Evolutionary conservation across 2,113 vertebrate species (phyloP).

Genomic region (Smithornis capensis): DNA sequence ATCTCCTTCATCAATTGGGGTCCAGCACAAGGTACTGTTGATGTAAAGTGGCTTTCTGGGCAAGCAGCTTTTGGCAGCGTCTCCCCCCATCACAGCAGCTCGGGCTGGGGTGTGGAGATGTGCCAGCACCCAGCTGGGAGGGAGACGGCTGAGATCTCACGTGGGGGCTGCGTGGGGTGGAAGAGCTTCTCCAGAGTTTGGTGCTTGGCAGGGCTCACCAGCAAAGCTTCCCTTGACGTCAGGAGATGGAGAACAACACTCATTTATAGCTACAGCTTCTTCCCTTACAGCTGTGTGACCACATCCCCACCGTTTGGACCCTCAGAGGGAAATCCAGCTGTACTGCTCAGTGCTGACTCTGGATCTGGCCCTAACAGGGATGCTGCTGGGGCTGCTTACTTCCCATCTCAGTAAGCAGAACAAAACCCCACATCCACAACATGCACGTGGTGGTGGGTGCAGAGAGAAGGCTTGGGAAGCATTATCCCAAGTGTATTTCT

Average conservation of each 20-base stretch:
- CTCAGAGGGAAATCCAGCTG: background rate
- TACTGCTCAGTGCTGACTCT: background rate
- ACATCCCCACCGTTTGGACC: background rate
- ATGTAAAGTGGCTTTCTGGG: background rate
- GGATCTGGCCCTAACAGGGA: background rate
- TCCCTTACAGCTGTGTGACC: background rate
- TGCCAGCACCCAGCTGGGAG: background rate
- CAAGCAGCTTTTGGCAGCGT: background rate
- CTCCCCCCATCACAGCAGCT: background rate
- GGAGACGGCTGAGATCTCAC: slow-evolving; percentile 37
- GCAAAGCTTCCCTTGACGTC: slow-evolving; percentile 53
- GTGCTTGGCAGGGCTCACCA: background rate
- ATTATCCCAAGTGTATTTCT: background rate
- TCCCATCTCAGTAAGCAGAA: background rate
- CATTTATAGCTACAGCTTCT: slow-evolving; percentile 49
- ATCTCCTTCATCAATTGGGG: background rate
- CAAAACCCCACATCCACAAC: background rate
- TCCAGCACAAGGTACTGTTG: background rate
- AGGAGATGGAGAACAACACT: slow-evolving; percentile 37
- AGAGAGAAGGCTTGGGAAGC: background rate
- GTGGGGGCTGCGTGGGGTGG: slow-evolving; percentile 39
- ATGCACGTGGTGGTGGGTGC: background rate
- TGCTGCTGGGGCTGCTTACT: background rate
- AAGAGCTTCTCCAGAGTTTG: background rate
- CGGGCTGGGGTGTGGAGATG: background rate